Evolutionary conservation across 2,888 invertebrate genomes (phyloP).

Genomic region (Dicyrtomina minuta): DNA sequence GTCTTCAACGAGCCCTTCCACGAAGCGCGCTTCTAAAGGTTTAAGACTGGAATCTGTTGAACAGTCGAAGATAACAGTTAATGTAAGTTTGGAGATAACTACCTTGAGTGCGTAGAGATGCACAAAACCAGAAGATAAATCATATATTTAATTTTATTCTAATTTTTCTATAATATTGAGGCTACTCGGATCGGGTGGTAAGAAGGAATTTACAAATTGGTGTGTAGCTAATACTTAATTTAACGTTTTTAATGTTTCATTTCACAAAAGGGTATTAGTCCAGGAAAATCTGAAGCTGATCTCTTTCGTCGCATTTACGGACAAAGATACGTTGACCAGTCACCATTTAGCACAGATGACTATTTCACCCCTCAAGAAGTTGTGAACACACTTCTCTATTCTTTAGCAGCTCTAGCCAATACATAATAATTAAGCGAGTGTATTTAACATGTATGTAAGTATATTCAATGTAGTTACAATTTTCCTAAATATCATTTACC

Average conservation of each 20-base stretch:
- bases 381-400: constrained; percentile 24
- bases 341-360: neutral
- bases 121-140: neutral
- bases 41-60: constrained; percentile 8
- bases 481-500: too few species aligned
- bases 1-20: constrained; percentile 5
- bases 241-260: constrained; percentile 7
- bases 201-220: too few species aligned
- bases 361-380: constrained; percentile 30
- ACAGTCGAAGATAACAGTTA: constrained; percentile 18
- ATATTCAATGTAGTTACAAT: too few species aligned
- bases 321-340: neutral
- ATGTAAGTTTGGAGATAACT: constrained; percentile 4
- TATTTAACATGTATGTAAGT: neutral
- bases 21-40: neutral
- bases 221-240: constrained; percentile 14
- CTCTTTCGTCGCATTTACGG: constrained; percentile 21
- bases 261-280: constrained; percentile 20
- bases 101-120: neutral
- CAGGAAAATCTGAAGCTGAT: constrained; percentile 24
- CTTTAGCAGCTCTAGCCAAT: constrained; percentile 5
- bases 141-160: too few species aligned
- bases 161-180: too few species aligned
- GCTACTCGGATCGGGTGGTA: too few species aligned
- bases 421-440: too few species aligned